Percentiles rank a stretch among this genome's conserved stretches.
Evolutionary conservation across 1,140 invertebrate species (phyloP).

Genomic region (Caenorhabditis remanei): DNA sequence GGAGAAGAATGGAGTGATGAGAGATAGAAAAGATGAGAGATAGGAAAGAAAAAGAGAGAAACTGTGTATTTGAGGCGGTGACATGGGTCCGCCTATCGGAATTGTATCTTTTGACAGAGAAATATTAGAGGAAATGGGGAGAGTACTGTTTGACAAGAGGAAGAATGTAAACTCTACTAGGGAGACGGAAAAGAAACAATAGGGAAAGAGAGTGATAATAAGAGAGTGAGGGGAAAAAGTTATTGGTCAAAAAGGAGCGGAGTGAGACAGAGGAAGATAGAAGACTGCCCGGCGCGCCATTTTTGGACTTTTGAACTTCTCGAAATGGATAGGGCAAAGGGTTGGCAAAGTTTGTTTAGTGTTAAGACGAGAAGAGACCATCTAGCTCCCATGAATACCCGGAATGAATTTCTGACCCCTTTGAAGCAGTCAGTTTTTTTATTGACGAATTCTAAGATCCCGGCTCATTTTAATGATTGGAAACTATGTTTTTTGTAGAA

Average conservation of each 20-base stretch:
- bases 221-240: background rate
- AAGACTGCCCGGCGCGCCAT: background rate
- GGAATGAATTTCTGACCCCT: too few species aligned
- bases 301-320: constrained; percentile 21
- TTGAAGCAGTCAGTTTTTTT: too few species aligned
- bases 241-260: background rate
- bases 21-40: background rate
- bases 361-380: too few species aligned
- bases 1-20: background rate
- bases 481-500: too few species aligned
- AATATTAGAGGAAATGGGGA: background rate
- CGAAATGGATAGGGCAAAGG: too few species aligned
- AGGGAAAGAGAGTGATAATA: too few species aligned
- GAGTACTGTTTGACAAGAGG: background rate
- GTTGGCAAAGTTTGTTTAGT: background rate
- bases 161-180: too few species aligned
- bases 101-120: background rate
- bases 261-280: background rate
- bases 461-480: too few species aligned
- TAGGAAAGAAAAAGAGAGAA: background rate
- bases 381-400: too few species aligned
- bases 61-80: too few species aligned
- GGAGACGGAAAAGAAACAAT: background rate
- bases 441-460: too few species aligned
- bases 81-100: too few species aligned